Conservation (phyloP, 2,113 vertebrate genomes). For the Bombycilla garrulus region DNA sequence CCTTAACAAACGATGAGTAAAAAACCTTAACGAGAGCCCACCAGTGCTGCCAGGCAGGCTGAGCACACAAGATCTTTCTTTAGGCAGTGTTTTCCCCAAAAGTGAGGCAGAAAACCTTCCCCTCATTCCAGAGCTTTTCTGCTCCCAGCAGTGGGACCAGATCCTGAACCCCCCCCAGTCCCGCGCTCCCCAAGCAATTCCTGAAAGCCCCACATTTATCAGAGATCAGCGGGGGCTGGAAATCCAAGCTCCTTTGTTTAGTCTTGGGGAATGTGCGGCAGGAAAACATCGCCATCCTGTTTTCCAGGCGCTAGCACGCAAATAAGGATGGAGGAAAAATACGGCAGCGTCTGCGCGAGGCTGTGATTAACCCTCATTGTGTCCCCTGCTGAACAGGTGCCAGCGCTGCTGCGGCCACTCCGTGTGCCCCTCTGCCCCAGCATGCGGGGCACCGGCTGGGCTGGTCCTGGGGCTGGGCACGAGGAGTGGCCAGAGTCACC, state of each 20-base stretch:
- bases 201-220: slow-evolving; percentile 22
- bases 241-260: slow-evolving; percentile 64
- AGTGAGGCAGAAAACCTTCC: not conserved
- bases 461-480: accelerated
- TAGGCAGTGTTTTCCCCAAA: not conserved
- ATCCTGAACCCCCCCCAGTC: not conserved
- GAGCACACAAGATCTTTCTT: not conserved
- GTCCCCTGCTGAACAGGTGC: not conserved
- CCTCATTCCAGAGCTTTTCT: not conserved
- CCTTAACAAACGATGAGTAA: not conserved
- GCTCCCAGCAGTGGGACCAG: not conserved
- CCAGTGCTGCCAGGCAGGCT: not conserved
- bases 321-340: slow-evolving; percentile 56
- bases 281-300: slow-evolving; percentile 69
- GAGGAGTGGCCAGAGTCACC: not conserved
- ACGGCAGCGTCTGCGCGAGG: not conserved
- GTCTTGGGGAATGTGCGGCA: slow-evolving; percentile 38
- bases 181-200: not conserved
- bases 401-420: not conserved
- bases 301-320: slow-evolving; percentile 50
- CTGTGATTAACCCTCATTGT: slow-evolving; percentile 53
- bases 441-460: accelerated
- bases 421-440: accelerated
- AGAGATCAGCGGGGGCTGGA: not conserved
- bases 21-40: not conserved